Base-by-base conservation (phyloP, 1,140 invertebrate species). In the Anthonomus grandis region DNA sequence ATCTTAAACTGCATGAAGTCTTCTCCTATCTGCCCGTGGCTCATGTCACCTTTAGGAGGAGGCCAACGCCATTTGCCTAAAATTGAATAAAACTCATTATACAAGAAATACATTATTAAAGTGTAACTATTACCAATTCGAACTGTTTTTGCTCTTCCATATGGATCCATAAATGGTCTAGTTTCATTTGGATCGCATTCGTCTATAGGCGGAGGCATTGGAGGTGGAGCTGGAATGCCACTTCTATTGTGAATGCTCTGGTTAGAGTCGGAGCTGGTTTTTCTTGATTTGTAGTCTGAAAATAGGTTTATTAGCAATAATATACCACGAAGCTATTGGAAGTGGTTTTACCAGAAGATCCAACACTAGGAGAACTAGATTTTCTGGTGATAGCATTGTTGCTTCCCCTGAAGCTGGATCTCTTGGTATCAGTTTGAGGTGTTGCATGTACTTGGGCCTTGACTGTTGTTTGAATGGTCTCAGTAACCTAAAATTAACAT, bases 51-150 rank as follows among this genome's bases (percentile, higher is more conserved):
- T 67, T 90, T 87, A 2, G 89, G 90, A 13, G 95, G 95, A 22
- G 95, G 95, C 93, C 95, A 97, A 47, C 93, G 78, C 90, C 94
- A 95, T 78, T 96, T 96, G 10, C 94, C 94, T 49, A 97, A 2
- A 47, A 47, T n/a, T n/a, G n/a, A 24, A 27, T 4, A 47, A 39
- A 12, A 12, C n/a, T 39, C 38, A 39, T 9, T 17, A 13, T 13
- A 39, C 38, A 1, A 13, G 2, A 1, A 13, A 17, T 17, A 21
- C 2, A 4, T 36, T 37, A 19, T 12, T 6, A 27, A 56, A 17
- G 15, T n/a, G 12, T 10, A 8, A 13, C 15, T 18, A 2, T 47
- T 48, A 41, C 94, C 95, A 45, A 98, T 96, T 38, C 94, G 77
- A 4, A 98, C 93, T 0, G 94, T 97, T 70, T 95, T 95, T 0